Base-by-base conservation (phyloP, 2,888 invertebrate species). In the Oxytorus armatus region DNA sequence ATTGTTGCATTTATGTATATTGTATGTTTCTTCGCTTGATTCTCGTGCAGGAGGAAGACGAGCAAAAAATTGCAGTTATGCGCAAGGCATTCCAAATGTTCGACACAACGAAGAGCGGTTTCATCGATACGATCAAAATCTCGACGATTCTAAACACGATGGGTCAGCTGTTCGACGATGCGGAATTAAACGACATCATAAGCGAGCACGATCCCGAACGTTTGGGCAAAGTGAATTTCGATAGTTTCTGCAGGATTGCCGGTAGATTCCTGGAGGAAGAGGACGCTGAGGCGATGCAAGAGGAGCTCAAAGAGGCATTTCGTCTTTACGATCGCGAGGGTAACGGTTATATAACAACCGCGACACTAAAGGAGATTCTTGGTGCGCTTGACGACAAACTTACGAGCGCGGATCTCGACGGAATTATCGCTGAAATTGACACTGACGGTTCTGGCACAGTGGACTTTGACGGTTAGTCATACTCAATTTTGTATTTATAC, bases 361-460 rank as follows among this genome's bases (percentile, higher is more conserved):
- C 96, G 3, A 97, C 97, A 3, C 93, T 98, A 63, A 96, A 98
- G 91, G 98, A 98, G 93, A 99, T 99, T 92, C 94, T 99, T 84
- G 96, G 96, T 69, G 98, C 97, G 23, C 94, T 97, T 49, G 99
- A 98, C 88, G 99, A 99, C 92, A 98, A 98, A 92, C 94, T 99
- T 42, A 97, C 96, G 84, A 96, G 95, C 89, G 95, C 97, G 65
- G 98, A 98, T 92, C 94, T 99, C 85, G 98, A 99, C 91, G 98
- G 98, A 85, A 99, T 99, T 94, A 99, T 99, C 92, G 96, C 97
- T 88, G 98, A 99, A 93, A 98, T 99, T 89, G 99, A 99, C 93
- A 98, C 98, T 81, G 99, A 99, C 92, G 98, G 98, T 72, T 98
- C 98, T 84, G 99, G 99, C 90, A 99, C 99, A 84, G 99, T 99